Base-by-base conservation (phyloP, 2,888 invertebrate genomes). In the Nephrocerus scutellatus region DNA sequence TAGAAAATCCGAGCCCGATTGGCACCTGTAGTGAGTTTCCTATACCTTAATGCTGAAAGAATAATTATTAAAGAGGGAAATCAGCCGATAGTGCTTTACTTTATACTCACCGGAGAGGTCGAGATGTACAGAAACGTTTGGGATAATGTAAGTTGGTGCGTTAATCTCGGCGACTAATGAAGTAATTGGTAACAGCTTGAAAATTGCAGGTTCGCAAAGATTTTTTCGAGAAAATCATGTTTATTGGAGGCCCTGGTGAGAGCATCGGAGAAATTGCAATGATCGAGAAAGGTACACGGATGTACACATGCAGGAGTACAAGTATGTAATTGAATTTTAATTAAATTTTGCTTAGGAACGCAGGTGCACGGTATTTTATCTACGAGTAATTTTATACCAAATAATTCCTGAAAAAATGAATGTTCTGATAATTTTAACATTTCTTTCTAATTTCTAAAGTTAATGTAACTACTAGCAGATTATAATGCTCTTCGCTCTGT, bases 1-100 rank as follows among this genome's bases (percentile, higher is more conserved):
- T 55, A 82, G 73, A 66, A 75, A 48, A 72, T 80, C 7, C 77
- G 78, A 52, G 72, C 72, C 46, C 72, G 75, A 32, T 57, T 84
- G 26, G 77, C 80, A 1, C 73, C 72, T 1, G 73, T 74, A 2
- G 73, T 77, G 0, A 73, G 75, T 51, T 82, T 79, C 63, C 73
- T 73, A 48, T 79, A 76, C 51, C 74, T 75, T 41, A 66, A 71
- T 2, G 72, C 77, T 0, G 75, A 72, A 2, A 72, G 80, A 2
- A 65, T 70, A 1, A 73, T 84, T 30, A 76, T 82, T 0, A 74
- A 74, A 9, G 76, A 82, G 55, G 73, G 74, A 9, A 76, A 78
- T 38, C 63, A 66, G 3, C 75, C 82, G 0, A 65, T 70, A 38
- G 75, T 76, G 1, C 56, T 82, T 30, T 82, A 80, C 59, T 82